A percentile compares a stretch with the other conserved stretches of the same genome.
phyloP scores from a whole-genome alignment of 2,888 invertebrate genomes.

The Hydroisotoma schaefferi region DNA sequence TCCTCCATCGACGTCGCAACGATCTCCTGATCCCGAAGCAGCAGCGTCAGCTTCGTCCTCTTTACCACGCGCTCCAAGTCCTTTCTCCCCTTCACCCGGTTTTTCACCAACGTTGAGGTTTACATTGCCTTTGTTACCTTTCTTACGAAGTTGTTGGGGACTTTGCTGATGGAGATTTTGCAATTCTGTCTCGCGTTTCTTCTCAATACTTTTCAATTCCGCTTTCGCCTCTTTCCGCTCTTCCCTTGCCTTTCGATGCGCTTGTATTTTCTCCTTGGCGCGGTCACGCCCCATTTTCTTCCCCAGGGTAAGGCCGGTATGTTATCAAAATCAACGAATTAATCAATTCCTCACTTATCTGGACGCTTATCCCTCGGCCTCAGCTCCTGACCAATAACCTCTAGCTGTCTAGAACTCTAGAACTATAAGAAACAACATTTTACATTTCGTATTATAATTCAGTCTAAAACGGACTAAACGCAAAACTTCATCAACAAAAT shows the following conservation, averaged over 20 bases:
- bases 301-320: not conserved
- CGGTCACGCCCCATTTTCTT: constrained; percentile 6
- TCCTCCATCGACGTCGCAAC: not conserved
- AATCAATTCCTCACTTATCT: too few relatives aligned
- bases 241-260: not conserved
- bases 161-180: too few relatives aligned
- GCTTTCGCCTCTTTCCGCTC: constrained; percentile 9
- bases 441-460: not conserved
- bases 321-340: too few relatives aligned
- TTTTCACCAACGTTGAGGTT: too few relatives aligned
- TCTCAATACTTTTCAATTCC: not conserved
- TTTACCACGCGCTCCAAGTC: not conserved
- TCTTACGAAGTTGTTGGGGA: too few relatives aligned
- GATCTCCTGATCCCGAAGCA: not conserved
- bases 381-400: too few relatives aligned
- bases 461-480: not conserved
- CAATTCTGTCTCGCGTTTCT: not conserved
- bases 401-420: too few relatives aligned
- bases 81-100: not conserved
- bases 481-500: not conserved
- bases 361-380: too few relatives aligned
- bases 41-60: not conserved
- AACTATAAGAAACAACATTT: too few relatives aligned
- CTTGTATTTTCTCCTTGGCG: constrained; percentile 7
- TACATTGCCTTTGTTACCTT: too few relatives aligned